These are phyloP conservation scores for Ornithoptera alexandrae DNA, from an alignment of 2,888 invertebrate species.

Conservation along the genomic window DNA sequence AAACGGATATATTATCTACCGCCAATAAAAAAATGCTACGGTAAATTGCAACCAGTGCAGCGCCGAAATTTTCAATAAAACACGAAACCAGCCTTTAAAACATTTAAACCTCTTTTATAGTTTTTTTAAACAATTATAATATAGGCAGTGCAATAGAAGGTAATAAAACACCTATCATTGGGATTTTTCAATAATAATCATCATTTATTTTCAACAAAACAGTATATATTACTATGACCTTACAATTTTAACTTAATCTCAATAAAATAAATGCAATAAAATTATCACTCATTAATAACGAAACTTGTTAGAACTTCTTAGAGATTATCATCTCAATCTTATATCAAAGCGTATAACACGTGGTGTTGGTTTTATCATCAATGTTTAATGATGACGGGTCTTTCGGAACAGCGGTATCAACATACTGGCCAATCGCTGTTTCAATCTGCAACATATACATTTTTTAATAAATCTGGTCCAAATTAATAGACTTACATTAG, in stretches of 20 bases:
- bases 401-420: conserved; percentile 75
- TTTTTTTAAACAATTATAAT: neutral
- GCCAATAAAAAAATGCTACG: no score
- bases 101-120: neutral
- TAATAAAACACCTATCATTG: conserved; percentile 39
- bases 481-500: neutral
- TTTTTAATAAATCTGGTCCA: neutral
- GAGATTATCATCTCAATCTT: conserved; percentile 4
- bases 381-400: conserved; percentile 58
- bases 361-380: neutral
- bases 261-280: conserved; percentile 65
- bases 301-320: conserved; percentile 5
- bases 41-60: no score
- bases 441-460: conserved; percentile 64
- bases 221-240: conserved; percentile 54
- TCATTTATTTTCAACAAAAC: conserved; percentile 76
- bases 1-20: no score
- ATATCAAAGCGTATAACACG: conserved; percentile 11
- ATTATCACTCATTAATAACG: conserved; percentile 44
- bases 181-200: conserved; percentile 77
- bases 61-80: neutral
- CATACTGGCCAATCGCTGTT: conserved; percentile 73
- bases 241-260: conserved; percentile 41
- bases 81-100: neutral
- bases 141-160: neutral